Evolutionary conservation across 2,888 invertebrate species (phyloP), one percentile per base, ranked within the genome.

Genomic region (Scaptodrosophila latifasciaeformis): DNA sequence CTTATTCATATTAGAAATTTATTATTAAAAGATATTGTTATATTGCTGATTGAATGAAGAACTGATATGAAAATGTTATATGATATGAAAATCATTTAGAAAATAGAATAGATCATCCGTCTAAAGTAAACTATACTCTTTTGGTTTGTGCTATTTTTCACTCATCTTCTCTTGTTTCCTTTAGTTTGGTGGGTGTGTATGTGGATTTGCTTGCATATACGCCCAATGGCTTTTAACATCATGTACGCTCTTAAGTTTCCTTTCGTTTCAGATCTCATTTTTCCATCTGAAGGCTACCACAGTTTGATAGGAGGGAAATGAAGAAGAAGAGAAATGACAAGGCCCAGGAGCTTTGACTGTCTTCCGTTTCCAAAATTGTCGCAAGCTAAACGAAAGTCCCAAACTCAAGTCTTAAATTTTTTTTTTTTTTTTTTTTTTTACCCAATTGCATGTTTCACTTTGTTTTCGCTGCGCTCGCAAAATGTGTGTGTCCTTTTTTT

Each of bases 401-500:
- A 42, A 34, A 5, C 17, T 7, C 30, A 4, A 34, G 27, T 27
- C 27, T 9, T 34, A 15, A 30, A 13, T 3, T 19, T 19, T 19
- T 29, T n/a, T 24, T 18, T 10, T 34, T 18, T 18, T 24, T 9
- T 51, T 42, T 40, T 24, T 2, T 19, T 34, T 52, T 51, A 44
- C 40, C 44, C 31, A 47, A 48, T 58, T 58, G 46, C 49, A 53
- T 50, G 34, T 40, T 40, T 40, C 24, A 49, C n/a, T 19, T 40
- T 24, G 10, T 17, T 27, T 37, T 17, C 67, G 49, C 51, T 44
- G n/a, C n/a, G n/a, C n/a, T 42, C 54, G 55, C 75, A 74, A 77
- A 75, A 78, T 65, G 35, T 62, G 65, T 53, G 48, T 55, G 61
- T 51, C 71, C 78, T 65, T 70, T 77, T 77, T 70, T 67, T 58